Evolutionary conservation across 2,888 invertebrate genomes (phyloP), one percentile per base, ranked within the genome.

Genomic region (Tachystola acroxantha): DNA sequence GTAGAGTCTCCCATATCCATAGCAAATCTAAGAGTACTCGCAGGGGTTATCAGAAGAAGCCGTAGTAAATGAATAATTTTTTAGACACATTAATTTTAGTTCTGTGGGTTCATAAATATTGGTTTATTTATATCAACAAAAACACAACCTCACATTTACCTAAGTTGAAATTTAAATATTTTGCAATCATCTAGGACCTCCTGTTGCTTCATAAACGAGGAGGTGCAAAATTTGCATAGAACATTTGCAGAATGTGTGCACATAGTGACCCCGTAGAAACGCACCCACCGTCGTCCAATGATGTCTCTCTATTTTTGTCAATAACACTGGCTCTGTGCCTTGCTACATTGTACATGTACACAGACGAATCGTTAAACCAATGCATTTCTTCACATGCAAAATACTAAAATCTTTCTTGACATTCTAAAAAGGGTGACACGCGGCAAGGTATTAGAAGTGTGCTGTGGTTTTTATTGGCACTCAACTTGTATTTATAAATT

Each of bases 161-260:
- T n/a, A n/a, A n/a, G n/a, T n/a, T n/a, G 16, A 3, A 16, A 16
- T 16, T 16, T 16, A 3, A 4, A 16, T 4, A 3, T 16, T 6
- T 16, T 16, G 16, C 16, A 16, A 16, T 16, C 16, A 4, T 6
- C 3, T 6, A 16, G 6, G 16, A 16, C n/a, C 3, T 19, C 9
- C 9, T 26, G 11, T 31, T 34, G 34, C 34, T 13, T 25, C 34
- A 26, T 20, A 34, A 14, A 34, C 27, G 12, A 16, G 22, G 20
- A 32, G 29, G 32, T 36, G 36, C 26, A 34, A 28, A 19, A 28
- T 66, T 65, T 64, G 53, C 58, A 53, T 46, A 53, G 39, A 53
- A 55, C 60, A 65, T 63, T 66, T 64, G 53, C 57, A 50, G 50
- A 48, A 45, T 66, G 54, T 69, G 68, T 58, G 56, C 53, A 53